phyloP scores from a whole-genome alignment of 2,888 invertebrate species.

The Melanargia galathea region DNA sequence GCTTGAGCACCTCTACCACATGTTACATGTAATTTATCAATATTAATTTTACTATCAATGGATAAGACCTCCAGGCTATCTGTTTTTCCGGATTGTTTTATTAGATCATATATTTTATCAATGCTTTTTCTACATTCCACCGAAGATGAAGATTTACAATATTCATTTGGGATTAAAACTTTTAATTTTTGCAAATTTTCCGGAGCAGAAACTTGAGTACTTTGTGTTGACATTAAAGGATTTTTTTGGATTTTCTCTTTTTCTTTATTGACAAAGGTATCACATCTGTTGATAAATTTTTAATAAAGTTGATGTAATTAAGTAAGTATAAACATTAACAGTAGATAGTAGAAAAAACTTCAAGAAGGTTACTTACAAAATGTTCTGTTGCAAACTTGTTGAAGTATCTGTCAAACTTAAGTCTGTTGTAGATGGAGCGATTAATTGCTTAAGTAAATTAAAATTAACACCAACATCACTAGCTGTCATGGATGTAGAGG shows the following conservation, averaged over 20 bases:
- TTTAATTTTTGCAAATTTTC: constrained; percentile 42
- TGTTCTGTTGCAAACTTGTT: constrained; percentile 29
- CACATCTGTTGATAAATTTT: constrained; percentile 20
- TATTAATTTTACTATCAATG: constrained; percentile 41
- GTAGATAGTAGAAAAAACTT: background rate
- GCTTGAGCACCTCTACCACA: constrained; percentile 46
- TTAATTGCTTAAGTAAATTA: constrained; percentile 48
- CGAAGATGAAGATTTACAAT: constrained; percentile 45
- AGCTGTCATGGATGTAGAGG: constrained; percentile 54
- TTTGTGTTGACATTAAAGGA: constrained; percentile 16
- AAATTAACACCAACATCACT: constrained; percentile 52
- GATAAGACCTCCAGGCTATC: constrained; percentile 43
- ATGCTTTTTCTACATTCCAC: constrained; percentile 69
- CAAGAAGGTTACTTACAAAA: constrained; percentile 29
- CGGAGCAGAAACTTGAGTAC: constrained; percentile 41
- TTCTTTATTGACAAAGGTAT: constrained; percentile 25
- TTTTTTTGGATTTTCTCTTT: constrained; percentile 13
- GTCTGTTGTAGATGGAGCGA: constrained; percentile 45
- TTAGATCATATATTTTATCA: constrained; percentile 68
- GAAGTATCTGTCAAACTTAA: constrained; percentile 36
- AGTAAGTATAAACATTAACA: background rate
- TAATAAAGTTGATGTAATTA: background rate
- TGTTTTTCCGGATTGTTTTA: constrained; percentile 56
- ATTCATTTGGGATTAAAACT: constrained; percentile 30
- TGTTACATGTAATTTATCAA: constrained; percentile 25